Conservation (phyloP, 2,888 invertebrate species). For the Himalopsyche kuldschensis region DNA sequence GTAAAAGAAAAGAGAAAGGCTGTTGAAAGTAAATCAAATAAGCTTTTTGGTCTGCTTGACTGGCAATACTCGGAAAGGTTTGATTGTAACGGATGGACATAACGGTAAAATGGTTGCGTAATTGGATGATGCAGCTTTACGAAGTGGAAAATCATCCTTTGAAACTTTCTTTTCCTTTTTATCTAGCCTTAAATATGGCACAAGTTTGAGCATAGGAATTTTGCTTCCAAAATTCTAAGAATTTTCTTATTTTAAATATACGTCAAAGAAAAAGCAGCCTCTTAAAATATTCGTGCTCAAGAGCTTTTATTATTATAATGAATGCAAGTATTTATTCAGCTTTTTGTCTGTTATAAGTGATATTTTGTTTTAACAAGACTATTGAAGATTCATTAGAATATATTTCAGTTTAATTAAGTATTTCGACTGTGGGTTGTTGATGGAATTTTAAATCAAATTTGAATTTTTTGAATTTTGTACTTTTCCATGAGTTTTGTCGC, state of each 20-base stretch:
- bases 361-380: too few relatives aligned
- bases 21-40: not conserved
- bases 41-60: not conserved
- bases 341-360: too few relatives aligned
- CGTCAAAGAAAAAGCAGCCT: not conserved
- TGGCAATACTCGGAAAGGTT: not conserved
- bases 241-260: not conserved
- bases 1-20: not conserved
- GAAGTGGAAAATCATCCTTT: not conserved
- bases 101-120: not conserved
- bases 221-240: not conserved
- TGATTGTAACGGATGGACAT: slow-evolving; percentile 1
- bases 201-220: not conserved
- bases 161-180: not conserved
- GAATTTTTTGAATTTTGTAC: too few relatives aligned
- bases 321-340: not conserved
- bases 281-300: not conserved
- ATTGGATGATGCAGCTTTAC: not conserved
- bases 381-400: too few relatives aligned
- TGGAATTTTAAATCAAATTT: too few relatives aligned
- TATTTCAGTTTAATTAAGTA: too few relatives aligned
- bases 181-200: not conserved
- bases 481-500: too few relatives aligned
- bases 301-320: not conserved
- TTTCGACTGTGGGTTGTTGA: too few relatives aligned